Evolutionary conservation across 2,888 invertebrate species (phyloP).

Genomic region (Harpalus rubripes): DNA sequence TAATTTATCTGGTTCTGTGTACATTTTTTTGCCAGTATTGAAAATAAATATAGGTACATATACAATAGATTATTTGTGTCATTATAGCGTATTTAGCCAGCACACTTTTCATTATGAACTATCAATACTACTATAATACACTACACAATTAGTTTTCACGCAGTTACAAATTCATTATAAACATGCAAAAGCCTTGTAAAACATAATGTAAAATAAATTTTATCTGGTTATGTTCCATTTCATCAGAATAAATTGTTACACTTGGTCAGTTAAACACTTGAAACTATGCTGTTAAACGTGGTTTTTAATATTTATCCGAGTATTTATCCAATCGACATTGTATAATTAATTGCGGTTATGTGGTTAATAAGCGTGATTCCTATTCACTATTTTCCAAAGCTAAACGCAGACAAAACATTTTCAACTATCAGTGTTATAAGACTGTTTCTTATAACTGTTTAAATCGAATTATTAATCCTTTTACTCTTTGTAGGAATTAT

Average conservation of each 20-base stretch:
- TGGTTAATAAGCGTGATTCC: not conserved
- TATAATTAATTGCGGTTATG: constrained; percentile 6
- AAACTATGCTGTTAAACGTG: not conserved
- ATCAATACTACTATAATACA: too few relatives aligned
- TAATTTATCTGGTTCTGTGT: too few relatives aligned
- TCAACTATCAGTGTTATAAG: not conserved
- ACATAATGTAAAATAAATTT: not conserved
- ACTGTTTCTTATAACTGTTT: not conserved
- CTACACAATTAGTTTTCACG: too few relatives aligned
- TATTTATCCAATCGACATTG: not conserved
- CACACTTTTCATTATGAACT: too few relatives aligned
- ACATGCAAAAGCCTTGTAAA: not conserved
- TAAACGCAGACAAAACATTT: not conserved
- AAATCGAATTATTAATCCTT: too few relatives aligned
- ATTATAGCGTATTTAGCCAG: too few relatives aligned
- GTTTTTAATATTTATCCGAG: too few relatives aligned
- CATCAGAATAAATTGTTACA: not conserved
- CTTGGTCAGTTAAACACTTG: not conserved
- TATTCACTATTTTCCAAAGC: not conserved
- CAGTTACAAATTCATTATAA: too few relatives aligned
- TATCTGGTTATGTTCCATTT: not conserved
- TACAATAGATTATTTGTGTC: too few relatives aligned
- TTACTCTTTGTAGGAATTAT: too few relatives aligned
- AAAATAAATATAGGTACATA: too few relatives aligned
- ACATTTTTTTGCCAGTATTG: too few relatives aligned